Base-by-base conservation (phyloP, 2,797 vertebrate genomes). In the Rhinoraja longicauda region DNA sequence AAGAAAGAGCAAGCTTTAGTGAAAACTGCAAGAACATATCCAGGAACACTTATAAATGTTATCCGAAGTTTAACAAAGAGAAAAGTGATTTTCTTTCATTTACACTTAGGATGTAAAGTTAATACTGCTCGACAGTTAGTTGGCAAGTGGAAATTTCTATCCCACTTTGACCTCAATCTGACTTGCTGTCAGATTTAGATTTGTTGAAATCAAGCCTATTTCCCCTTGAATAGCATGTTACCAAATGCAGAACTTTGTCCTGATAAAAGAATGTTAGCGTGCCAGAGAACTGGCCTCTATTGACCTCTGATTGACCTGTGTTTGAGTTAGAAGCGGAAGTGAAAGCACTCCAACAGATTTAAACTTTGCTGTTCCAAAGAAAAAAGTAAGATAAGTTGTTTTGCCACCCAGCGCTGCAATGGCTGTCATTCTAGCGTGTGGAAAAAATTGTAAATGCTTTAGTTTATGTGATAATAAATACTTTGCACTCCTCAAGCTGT, bases 401-500 rank as follows among this genome's bases (percentile, higher is more conserved):
- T 82, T 82, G 78, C 36, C 36, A 82, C 7, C 12, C 26, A 59
- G 57, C 12, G 2, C 17, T 45, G 2, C 29, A 86, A 17, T 88
- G 8, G n/a, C n/a, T 64, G 21, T 64, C 59, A 45, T 72, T 26
- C 17, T 73, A 45, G 21, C 19, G 53, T 72, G 90, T 73, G 36
- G 67, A n/a, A 73, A 32, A 79, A 73, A 45, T 73, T 91, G 84
- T 73, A 91, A 72, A 91, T 70, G 15, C 32, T 90, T 72, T 8
- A 73, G 88, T 86, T 9, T 90, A 45, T 29, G 39, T 21, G 32
- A 73, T 73, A 91, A 75, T 91, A 91, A 91, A 91, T 39, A 73
- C 12, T 73, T 72, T 72, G 88, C 21, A 39, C n/a, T 12, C 62
- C 36, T 39, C 64, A 45, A 4, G n/a, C 36, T 90, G 29, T 72